Evolutionary conservation across 2,113 vertebrate genomes (phyloP).

Genomic region (Piaya cayana): DNA sequence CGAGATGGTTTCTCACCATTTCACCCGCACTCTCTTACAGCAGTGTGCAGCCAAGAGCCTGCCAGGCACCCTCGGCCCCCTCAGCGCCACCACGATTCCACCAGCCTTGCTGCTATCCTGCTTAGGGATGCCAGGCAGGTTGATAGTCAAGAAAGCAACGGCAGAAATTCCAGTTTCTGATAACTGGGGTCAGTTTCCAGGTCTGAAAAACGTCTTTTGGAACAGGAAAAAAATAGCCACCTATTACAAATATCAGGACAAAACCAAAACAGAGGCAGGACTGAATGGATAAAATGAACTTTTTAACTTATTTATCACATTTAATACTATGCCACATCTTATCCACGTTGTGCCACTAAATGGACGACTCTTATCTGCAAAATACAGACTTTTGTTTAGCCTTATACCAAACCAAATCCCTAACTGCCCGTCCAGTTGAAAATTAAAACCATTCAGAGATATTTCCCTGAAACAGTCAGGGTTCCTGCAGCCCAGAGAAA

Average conservation of each 20-base stretch:
- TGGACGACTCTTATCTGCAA: neutral
- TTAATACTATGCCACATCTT: neutral
- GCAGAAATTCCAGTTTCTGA: neutral
- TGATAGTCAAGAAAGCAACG: too few species aligned
- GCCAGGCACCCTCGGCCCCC: neutral
- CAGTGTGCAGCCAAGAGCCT: neutral
- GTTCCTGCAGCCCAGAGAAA: neutral
- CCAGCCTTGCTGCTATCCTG: neutral
- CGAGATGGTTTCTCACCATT: too few species aligned
- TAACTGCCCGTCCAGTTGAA: neutral
- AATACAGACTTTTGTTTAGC: neutral
- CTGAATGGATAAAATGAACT: neutral
- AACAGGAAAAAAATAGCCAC: neutral
- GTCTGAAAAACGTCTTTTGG: neutral
- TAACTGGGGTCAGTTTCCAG: neutral
- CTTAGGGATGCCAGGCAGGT: neutral
- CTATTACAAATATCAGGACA: neutral
- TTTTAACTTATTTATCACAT: neutral
- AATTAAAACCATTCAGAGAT: neutral
- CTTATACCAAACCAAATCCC: neutral
- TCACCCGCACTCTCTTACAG: too few species aligned
- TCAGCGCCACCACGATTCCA: neutral
- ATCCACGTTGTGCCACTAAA: neutral
- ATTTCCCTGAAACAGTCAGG: neutral
- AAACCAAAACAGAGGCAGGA: neutral